Evolutionary conservation across 2,888 invertebrate species (phyloP).

Genomic region (Hydrotaea cyrtoneurina): DNA sequence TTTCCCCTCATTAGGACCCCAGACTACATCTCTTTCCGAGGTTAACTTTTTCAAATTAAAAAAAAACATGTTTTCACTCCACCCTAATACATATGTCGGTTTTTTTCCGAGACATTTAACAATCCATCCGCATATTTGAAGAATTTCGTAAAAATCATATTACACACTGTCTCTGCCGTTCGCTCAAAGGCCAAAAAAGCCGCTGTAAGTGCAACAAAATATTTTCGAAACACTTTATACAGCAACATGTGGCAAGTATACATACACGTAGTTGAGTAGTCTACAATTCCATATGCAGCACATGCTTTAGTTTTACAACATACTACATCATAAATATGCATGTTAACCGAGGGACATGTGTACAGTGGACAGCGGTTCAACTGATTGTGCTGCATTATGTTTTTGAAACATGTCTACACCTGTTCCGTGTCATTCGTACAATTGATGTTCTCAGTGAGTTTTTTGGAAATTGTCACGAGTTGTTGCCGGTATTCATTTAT

Average conservation of each 20-base stretch:
- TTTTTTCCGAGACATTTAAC: neutral
- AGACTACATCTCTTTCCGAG: no score
- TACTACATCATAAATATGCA: constrained; percentile 56
- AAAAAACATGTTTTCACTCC: no score
- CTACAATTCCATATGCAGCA: constrained; percentile 58
- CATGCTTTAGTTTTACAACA: constrained; percentile 34
- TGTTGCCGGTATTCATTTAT: neutral
- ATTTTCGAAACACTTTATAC: constrained; percentile 59
- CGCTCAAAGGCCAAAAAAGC: constrained; percentile 58
- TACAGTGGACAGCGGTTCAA: neutral
- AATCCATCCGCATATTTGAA: constrained; percentile 23
- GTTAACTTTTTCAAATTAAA: no score
- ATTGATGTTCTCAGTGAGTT: constrained; percentile 4
- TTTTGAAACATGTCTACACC: neutral
- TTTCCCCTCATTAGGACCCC: no score
- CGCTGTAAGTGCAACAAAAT: constrained; percentile 45
- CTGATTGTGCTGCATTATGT: neutral
- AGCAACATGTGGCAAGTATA: constrained; percentile 17
- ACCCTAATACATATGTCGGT: no score
- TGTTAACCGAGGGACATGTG: no score
- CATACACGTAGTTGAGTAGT: constrained; percentile 11
- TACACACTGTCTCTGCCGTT: constrained; percentile 7
- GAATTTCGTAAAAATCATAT: constrained; percentile 41
- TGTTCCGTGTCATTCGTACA: neutral
- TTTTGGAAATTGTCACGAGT: no score